Percentiles rank a stretch among this genome's conserved stretches.
These are phyloP conservation scores for Acanthopagrus latus DNA, from an alignment of 2,797 vertebrate species.

Conservation along the genomic window DNA sequence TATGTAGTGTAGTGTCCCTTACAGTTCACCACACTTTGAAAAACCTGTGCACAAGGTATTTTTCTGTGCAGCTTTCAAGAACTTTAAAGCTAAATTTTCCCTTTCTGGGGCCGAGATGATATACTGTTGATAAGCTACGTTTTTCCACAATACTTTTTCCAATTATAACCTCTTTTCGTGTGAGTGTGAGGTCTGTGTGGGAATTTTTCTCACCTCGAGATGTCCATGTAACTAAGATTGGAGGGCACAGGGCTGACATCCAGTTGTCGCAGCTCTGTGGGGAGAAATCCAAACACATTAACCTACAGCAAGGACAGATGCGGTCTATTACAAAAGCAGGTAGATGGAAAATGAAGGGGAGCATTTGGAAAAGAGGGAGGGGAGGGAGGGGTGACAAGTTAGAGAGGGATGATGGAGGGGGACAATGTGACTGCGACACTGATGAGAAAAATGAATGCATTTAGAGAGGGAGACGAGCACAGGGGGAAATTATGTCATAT, in stretches of 20 bases:
- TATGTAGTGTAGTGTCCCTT: too few relatives aligned
- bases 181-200: background rate
- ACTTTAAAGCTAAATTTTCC: conserved; percentile 4
- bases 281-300: conserved; percentile 73
- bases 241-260: conserved; percentile 93
- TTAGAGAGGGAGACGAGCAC: conserved; percentile 6
- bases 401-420: conserved; percentile 40
- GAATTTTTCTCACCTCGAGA: conserved; percentile 91
- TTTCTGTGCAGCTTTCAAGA: background rate
- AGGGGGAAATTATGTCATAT: background rate
- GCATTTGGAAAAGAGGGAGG: background rate
- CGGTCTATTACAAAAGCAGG: conserved; percentile 53
- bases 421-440: conserved; percentile 47
- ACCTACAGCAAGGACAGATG: conserved; percentile 71
- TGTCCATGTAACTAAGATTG: conserved; percentile 93
- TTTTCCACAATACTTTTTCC: conserved; percentile 13
- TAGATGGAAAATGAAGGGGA: conserved; percentile 49
- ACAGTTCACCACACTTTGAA: conserved; percentile 5
- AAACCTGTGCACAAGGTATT: background rate
- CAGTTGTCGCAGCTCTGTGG: conserved; percentile 91
- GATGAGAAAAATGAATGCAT: conserved; percentile 36
- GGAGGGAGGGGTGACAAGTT: conserved; percentile 23
- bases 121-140: conserved; percentile 15
- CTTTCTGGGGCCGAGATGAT: conserved; percentile 2
- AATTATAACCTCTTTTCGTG: conserved; percentile 12